Percentiles rank a stretch among this genome's conserved stretches.
These are phyloP conservation scores for Monochamus saltuarius DNA, from an alignment of 1,140 invertebrate species.

Conservation along the genomic window DNA sequence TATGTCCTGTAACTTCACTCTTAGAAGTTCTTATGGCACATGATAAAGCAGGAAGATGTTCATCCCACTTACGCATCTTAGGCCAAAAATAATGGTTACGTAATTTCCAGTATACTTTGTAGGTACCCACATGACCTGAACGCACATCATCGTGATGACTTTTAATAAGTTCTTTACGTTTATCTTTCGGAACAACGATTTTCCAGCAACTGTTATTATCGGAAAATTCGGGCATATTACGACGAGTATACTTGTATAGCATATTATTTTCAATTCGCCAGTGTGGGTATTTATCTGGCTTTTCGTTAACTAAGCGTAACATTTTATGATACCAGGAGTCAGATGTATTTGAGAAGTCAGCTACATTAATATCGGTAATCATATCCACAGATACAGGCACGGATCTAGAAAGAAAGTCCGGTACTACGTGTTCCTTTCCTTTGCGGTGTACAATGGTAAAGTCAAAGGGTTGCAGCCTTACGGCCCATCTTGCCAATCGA, in stretches of 20 bases:
- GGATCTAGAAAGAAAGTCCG: conserved; percentile 28
- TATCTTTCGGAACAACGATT: conserved; percentile 30
- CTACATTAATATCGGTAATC: not conserved
- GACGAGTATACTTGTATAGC: conserved; percentile 22
- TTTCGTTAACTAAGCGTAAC: conserved; percentile 10
- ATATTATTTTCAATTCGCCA: conserved; percentile 22
- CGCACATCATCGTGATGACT: conserved; percentile 17
- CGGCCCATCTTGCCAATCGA: conserved; percentile 52
- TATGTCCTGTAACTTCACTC: too few relatives aligned
- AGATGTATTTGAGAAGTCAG: too few relatives aligned
- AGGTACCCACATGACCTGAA: conserved; percentile 36
- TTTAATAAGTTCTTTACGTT: conserved; percentile 19
- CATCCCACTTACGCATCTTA: conserved; percentile 17
- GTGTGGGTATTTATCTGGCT: conserved; percentile 23
- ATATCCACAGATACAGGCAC: conserved; percentile 19
- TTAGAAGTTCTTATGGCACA: too few relatives aligned
- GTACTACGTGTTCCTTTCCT: conserved; percentile 35
- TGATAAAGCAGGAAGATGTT: too few relatives aligned
- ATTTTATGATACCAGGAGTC: conserved; percentile 22
- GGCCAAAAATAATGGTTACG: conserved; percentile 42
- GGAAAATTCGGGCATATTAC: not conserved
- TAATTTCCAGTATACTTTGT: conserved; percentile 35
- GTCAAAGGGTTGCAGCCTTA: conserved; percentile 50
- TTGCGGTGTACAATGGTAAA: conserved; percentile 50
- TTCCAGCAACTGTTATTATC: conserved; percentile 31